phyloP scores from a whole-genome alignment of 2,113 vertebrate species.

The Phoenicopterus ruber region DNA sequence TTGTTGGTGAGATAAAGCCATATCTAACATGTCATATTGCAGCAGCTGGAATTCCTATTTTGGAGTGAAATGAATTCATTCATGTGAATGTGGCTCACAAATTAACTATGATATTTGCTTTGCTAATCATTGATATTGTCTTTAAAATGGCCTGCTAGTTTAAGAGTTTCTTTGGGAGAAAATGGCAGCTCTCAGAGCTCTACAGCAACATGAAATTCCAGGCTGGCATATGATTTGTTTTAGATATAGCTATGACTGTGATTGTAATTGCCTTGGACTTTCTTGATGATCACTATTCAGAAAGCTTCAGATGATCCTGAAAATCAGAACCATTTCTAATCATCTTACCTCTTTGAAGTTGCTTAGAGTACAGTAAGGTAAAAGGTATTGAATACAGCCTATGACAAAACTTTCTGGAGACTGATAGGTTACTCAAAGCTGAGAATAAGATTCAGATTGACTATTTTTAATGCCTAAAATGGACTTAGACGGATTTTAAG shows the following conservation, averaged over 20 bases:
- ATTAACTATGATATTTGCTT: background rate
- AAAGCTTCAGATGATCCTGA: background rate
- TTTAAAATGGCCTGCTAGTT: background rate
- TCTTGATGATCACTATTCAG: background rate
- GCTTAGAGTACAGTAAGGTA: background rate
- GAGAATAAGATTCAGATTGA: background rate
- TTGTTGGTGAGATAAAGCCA: background rate
- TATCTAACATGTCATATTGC: background rate
- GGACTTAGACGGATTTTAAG: background rate
- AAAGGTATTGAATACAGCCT: background rate
- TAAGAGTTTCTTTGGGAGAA: background rate
- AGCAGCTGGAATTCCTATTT: background rate
- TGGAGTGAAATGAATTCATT: background rate
- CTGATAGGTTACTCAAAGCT: background rate
- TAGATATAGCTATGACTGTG: background rate
- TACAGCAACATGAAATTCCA: background rate
- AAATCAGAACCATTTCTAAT: slow-evolving; percentile 2
- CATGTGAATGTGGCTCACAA: background rate
- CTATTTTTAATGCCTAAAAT: background rate
- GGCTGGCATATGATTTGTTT: background rate
- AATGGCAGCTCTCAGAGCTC: background rate
- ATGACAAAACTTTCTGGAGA: background rate
- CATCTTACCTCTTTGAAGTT: background rate
- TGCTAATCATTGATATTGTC: background rate
- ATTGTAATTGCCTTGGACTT: background rate